A percentile compares a stretch with the other conserved stretches of the same genome.
These are phyloP conservation scores for Nebria salina DNA, from an alignment of 2,888 invertebrate species.

Conservation along the genomic window DNA sequence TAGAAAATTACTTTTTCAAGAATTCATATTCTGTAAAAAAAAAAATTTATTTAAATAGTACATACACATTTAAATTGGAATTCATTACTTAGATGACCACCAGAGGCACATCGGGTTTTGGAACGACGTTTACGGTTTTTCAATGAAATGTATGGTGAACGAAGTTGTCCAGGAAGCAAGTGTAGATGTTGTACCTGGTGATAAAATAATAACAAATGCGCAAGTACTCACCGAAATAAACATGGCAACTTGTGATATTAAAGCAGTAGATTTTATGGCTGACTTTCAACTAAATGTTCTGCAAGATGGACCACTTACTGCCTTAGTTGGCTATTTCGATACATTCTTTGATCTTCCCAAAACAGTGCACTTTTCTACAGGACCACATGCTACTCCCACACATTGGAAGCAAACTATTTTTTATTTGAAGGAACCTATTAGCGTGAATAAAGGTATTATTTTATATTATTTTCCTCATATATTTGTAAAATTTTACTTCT, in stretches of 20 bases:
- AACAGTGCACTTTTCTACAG: conserved; percentile 78
- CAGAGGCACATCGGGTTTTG: conserved; percentile 82
- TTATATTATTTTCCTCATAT: neutral
- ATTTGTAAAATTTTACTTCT: too few species aligned
- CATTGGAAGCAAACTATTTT: conserved; percentile 97
- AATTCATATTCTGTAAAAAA: neutral
- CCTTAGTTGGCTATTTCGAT: conserved; percentile 92
- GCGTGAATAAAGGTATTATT: conserved; percentile 71
- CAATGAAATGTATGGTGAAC: conserved; percentile 90
- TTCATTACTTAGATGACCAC: conserved; percentile 70
- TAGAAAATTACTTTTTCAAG: neutral
- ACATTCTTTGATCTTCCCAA: conserved; percentile 81
- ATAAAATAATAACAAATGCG: conserved; percentile 74
- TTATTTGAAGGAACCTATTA: conserved; percentile 78
- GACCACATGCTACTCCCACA: conserved; percentile 77
- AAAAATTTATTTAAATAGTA: neutral
- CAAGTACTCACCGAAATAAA: conserved; percentile 77
- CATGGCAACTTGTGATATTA: conserved; percentile 76
- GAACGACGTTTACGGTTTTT: conserved; percentile 93
- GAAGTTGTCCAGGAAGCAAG: conserved; percentile 83
- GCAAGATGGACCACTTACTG: conserved; percentile 76
- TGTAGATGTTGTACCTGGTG: conserved; percentile 72
- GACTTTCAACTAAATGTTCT: conserved; percentile 73
- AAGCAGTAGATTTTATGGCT: conserved; percentile 77
- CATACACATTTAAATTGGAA: neutral